A percentile compares a stretch with the other conserved stretches of the same genome.
Conservation (phyloP, 2,888 invertebrate species). For the Volucella inanis region DNA sequence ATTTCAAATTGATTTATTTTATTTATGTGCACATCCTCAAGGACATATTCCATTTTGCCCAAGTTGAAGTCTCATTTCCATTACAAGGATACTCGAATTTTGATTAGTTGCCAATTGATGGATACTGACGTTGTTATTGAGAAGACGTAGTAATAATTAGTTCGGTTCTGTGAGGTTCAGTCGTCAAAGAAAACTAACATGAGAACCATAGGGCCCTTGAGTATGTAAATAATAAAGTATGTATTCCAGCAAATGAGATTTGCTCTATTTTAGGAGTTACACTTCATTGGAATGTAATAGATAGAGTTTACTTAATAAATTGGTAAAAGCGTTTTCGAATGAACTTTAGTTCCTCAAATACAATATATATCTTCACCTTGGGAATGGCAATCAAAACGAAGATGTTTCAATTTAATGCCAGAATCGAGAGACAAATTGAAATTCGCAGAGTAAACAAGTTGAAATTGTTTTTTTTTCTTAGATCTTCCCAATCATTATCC, state of each 20-base stretch:
- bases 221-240: neutral
- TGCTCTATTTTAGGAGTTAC: conserved; percentile 36
- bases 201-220: conserved; percentile 14
- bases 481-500: neutral
- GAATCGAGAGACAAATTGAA: neutral
- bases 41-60: conserved; percentile 25
- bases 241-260: conserved; percentile 11
- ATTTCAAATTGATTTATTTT: conserved; percentile 3
- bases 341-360: too few species aligned
- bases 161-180: neutral
- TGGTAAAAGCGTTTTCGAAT: too few species aligned
- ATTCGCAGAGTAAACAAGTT: too few species aligned
- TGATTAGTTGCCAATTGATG: conserved; percentile 52
- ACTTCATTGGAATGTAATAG: conserved; percentile 19
- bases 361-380: too few species aligned
- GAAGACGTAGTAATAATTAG: conserved; percentile 4
- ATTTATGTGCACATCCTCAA: conserved; percentile 1
- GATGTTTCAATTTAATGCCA: conserved; percentile 22
- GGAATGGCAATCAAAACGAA: conserved; percentile 12
- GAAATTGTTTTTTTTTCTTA: neutral
- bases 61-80: conserved; percentile 30
- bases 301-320: conserved; percentile 31
- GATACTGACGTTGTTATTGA: conserved; percentile 29
- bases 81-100: conserved; percentile 33
- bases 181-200: neutral